These are phyloP conservation scores for Mesorhabditis spiculigera DNA, from an alignment of 2,888 invertebrate species.

Conservation along the genomic window DNA sequence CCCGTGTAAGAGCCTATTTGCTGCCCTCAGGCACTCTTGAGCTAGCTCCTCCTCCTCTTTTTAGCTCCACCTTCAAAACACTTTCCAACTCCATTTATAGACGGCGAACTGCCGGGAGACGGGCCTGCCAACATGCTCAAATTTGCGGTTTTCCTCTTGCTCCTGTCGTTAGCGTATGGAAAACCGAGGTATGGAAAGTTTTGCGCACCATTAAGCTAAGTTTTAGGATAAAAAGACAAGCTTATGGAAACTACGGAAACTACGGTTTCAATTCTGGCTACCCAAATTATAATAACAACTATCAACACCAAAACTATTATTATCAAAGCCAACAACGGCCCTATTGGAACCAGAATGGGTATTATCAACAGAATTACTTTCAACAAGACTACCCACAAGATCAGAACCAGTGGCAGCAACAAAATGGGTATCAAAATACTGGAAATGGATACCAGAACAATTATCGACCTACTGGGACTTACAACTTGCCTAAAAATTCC, in stretches of 20 bases:
- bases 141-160: neutral
- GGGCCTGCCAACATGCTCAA: no score
- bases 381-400: slow-evolving; percentile 2
- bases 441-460: neutral
- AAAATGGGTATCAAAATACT: neutral
- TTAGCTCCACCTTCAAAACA: no score
- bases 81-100: no score
- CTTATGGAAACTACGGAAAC: neutral
- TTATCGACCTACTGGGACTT: neutral
- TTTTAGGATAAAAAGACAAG: neutral
- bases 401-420: neutral
- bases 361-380: neutral
- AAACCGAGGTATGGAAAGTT: neutral
- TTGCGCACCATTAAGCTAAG: neutral
- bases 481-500: neutral
- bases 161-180: neutral
- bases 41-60: no score
- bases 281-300: neutral
- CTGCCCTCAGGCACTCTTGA: no score
- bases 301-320: neutral
- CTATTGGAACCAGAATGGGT: slow-evolving; percentile 6
- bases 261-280: neutral
- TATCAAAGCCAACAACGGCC: neutral
- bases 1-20: no score
- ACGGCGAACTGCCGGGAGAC: no score